Conservation (phyloP, 2,113 vertebrate species). For the Platycercus adscitus region DNA sequence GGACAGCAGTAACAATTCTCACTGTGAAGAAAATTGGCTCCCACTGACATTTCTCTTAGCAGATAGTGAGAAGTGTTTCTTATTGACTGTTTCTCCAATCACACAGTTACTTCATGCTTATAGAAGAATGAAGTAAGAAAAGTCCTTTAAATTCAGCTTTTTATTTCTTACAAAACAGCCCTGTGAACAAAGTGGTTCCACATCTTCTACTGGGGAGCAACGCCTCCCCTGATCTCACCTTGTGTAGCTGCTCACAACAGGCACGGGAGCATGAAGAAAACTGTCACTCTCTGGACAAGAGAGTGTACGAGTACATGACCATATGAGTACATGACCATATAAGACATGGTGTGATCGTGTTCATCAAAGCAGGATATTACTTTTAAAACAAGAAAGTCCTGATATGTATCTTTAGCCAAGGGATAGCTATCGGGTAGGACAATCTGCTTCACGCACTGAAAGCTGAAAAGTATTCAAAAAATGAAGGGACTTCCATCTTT, state of each 20-base stretch:
- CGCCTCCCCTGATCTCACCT: not conserved
- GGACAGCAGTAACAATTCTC: not conserved
- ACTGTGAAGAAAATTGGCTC: not conserved
- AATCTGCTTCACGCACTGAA: not conserved
- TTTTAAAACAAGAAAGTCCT: not conserved
- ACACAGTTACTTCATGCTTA: not conserved
- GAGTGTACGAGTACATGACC: not conserved
- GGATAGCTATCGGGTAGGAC: not conserved
- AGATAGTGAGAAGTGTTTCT: not conserved
- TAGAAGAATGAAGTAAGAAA: not conserved
- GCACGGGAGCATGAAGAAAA: not conserved
- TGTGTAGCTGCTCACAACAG: not conserved
- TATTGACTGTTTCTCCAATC: not conserved
- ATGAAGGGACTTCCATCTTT: not conserved
- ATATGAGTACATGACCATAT: not conserved
- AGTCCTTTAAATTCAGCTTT: not conserved
- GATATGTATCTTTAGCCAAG: not conserved
- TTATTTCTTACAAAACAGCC: not conserved
- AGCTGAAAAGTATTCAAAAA: not conserved
- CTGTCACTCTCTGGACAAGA: not conserved
- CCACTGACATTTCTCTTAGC: not conserved
- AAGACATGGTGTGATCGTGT: not conserved
- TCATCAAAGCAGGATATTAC: accelerated
- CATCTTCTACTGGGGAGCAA: not conserved
- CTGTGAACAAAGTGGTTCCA: not conserved